Conservation (phyloP, 2,797 vertebrate genomes). For the Peromyscus aztecus region DNA sequence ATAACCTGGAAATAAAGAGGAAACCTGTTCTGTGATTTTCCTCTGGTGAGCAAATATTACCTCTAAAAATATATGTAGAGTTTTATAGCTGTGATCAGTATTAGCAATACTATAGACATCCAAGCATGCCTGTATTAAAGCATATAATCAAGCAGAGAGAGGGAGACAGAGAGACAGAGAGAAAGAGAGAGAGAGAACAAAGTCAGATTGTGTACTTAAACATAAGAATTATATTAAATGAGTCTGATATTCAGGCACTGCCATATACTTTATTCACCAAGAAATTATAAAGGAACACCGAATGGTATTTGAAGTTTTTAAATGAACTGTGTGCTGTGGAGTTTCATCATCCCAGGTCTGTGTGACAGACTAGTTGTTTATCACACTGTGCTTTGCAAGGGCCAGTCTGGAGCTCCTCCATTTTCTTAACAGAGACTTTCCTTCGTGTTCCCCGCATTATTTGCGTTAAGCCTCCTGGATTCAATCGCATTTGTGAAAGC, state of each 20-base stretch:
- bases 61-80: not conserved
- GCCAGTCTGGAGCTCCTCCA: not conserved
- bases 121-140: not conserved
- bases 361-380: not conserved
- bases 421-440: not conserved
- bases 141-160: not conserved
- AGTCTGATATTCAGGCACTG: not conserved
- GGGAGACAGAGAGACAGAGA: not conserved
- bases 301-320: not conserved
- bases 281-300: not conserved
- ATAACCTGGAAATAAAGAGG: not conserved
- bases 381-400: not conserved
- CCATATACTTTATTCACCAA: not conserved
- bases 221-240: slow-evolving; percentile 9
- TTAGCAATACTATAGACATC: not conserved
- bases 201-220: not conserved
- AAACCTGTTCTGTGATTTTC: not conserved
- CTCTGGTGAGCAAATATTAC: not conserved
- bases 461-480: not conserved
- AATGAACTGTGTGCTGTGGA: not conserved
- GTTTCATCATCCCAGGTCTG: too few relatives aligned
- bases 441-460: not conserved
- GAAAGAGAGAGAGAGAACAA: not conserved
- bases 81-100: not conserved
- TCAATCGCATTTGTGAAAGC: slow-evolving; percentile 15